phyloP scores from a whole-genome alignment of 2,888 invertebrate species.

The Macroteleia sp. region DNA sequence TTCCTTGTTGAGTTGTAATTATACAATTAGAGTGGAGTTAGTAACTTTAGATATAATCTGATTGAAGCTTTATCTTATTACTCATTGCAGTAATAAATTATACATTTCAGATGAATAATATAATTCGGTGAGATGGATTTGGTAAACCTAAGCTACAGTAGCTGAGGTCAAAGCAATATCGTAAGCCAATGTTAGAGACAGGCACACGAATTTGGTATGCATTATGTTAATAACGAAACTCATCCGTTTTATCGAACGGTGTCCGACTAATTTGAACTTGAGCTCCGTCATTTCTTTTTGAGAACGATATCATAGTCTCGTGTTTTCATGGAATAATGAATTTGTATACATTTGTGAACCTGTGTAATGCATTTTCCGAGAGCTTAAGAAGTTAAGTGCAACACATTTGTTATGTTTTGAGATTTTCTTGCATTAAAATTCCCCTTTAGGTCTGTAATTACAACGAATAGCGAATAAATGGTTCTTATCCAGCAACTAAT shows the following conservation, averaged over 20 bases:
- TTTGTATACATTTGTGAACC: conserved; percentile 42
- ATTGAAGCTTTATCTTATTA: conserved; percentile 53
- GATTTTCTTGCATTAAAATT: conserved; percentile 45
- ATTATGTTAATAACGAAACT: conserved; percentile 27
- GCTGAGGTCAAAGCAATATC: conserved; percentile 32
- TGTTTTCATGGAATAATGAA: conserved; percentile 11
- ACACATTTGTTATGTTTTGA: conserved; percentile 41
- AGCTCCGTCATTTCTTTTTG: neutral
- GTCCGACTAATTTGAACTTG: conserved; percentile 8
- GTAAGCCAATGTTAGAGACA: conserved; percentile 15
- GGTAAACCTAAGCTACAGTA: conserved; percentile 29
- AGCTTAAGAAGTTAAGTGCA: conserved; percentile 36
- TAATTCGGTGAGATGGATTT: conserved; percentile 22
- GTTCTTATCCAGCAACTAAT: conserved; percentile 11
- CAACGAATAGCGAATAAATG: conserved; percentile 36
- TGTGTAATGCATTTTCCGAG: conserved; percentile 24
- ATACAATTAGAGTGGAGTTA: conserved; percentile 9
- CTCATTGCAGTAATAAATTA: conserved; percentile 49
- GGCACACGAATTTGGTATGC: conserved; percentile 5
- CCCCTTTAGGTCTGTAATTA: conserved; percentile 33
- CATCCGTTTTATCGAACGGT: neutral
- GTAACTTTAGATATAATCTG: conserved; percentile 31
- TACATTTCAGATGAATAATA: conserved; percentile 42
- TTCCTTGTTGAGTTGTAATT: too few species aligned
- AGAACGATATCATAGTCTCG: neutral